A percentile compares a stretch with the other conserved stretches of the same genome.
These are phyloP conservation scores for Neodiprion virginianus DNA, from an alignment of 1,140 invertebrate species.

Conservation along the genomic window DNA sequence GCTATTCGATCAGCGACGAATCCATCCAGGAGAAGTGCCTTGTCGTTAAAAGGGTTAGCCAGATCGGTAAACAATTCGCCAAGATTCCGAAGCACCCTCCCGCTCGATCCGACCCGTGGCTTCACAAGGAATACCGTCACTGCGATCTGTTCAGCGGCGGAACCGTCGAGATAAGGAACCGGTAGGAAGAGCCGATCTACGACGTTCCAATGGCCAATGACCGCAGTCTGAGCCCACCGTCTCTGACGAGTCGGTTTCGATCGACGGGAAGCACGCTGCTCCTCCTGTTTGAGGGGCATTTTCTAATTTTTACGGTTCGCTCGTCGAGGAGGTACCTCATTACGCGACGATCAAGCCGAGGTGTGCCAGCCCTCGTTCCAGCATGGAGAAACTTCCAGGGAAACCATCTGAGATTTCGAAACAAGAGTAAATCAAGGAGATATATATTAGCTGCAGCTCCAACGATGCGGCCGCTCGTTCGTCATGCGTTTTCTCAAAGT, in stretches of 20 bases:
- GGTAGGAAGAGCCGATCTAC: no score
- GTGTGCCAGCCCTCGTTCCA: background rate
- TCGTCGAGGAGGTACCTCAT: no score
- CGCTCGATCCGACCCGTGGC: constrained; percentile 22
- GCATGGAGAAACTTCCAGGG: background rate
- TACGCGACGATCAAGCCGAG: constrained; percentile 32
- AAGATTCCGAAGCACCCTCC: constrained; percentile 35
- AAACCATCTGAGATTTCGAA: background rate
- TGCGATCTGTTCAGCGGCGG: background rate
- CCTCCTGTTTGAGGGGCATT: no score
- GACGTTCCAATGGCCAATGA: no score
- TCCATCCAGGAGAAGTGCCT: no score
- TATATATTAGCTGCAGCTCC: background rate
- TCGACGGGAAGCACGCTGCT: no score
- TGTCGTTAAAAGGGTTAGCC: background rate
- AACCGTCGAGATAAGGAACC: no score
- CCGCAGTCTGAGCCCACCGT: no score
- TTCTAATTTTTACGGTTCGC: no score
- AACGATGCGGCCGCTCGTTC: background rate
- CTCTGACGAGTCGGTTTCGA: no score
- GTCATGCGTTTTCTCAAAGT: background rate
- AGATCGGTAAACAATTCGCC: background rate
- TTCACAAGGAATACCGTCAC: background rate
- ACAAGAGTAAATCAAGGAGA: background rate
- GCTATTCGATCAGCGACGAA: no score